A percentile compares a stretch with the other conserved stretches of the same genome.
These are phyloP conservation scores for Peromyscus leucopus DNA, from an alignment of 2,113 vertebrate species.

Conservation along the genomic window DNA sequence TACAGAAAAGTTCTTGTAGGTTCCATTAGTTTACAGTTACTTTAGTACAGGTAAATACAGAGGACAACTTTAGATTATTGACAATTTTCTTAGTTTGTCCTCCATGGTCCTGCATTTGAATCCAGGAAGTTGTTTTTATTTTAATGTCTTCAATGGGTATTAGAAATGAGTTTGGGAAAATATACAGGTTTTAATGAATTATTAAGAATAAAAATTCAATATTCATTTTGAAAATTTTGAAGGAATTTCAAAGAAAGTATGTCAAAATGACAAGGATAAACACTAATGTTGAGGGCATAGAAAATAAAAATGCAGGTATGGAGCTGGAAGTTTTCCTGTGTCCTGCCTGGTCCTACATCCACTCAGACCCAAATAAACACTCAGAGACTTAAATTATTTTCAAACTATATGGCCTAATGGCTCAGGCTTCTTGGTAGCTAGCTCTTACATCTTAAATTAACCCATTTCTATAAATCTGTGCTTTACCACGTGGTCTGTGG, in stretches of 20 bases:
- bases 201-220: background rate
- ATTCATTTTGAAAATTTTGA: conserved; percentile 43
- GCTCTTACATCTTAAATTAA: no score
- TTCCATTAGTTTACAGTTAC: conserved; percentile 27
- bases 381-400: no score
- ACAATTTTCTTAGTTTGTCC: background rate
- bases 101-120: no score
- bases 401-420: no score
- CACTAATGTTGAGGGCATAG: background rate
- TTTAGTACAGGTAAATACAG: conserved; percentile 50
- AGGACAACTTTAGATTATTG: conserved; percentile 42
- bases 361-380: no score
- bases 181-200: background rate
- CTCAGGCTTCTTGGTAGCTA: no score
- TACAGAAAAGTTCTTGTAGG: conserved; percentile 36
- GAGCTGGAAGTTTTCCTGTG: no score
- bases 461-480: no score
- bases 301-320: background rate
- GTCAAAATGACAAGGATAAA: background rate
- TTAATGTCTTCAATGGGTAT: background rate
- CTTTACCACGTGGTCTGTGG: no score
- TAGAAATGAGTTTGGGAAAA: background rate
- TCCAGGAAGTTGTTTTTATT: background rate
- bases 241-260: background rate
- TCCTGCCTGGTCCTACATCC: no score